These are phyloP conservation scores for Cossypha polioptera DNA, from an alignment of 2,797 vertebrate genomes.

Conservation along the genomic window DNA sequence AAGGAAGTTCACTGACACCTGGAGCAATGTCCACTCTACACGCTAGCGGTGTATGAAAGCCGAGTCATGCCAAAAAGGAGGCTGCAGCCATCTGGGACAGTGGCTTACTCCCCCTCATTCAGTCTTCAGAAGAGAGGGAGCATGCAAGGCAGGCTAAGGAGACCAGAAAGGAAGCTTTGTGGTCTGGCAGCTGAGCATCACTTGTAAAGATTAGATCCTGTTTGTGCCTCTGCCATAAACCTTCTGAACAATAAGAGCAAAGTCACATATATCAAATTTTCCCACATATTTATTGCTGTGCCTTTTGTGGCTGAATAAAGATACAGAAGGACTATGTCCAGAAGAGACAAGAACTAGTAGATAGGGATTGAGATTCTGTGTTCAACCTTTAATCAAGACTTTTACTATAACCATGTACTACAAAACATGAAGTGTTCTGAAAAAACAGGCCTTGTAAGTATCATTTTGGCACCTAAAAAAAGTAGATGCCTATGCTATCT, in stretches of 20 bases:
- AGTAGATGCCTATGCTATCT: background rate
- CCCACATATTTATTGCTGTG: background rate
- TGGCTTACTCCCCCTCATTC: background rate
- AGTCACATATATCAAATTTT: background rate
- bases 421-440: background rate
- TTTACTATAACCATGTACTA: background rate
- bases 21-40: background rate
- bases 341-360: background rate
- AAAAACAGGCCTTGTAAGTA: background rate
- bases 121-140: background rate
- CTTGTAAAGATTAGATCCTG: background rate
- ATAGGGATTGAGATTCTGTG: background rate
- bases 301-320: background rate
- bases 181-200: background rate
- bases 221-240: background rate
- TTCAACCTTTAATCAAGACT: background rate
- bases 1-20: background rate
- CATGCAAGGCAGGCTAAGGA: background rate
- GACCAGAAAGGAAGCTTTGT: background rate
- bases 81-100: background rate
- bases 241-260: background rate
- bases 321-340: background rate
- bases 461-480: constrained; percentile 13
- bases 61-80: background rate
- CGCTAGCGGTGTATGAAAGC: background rate